Base-by-base conservation (phyloP, 2,113 vertebrate species). In the Apus apus region DNA sequence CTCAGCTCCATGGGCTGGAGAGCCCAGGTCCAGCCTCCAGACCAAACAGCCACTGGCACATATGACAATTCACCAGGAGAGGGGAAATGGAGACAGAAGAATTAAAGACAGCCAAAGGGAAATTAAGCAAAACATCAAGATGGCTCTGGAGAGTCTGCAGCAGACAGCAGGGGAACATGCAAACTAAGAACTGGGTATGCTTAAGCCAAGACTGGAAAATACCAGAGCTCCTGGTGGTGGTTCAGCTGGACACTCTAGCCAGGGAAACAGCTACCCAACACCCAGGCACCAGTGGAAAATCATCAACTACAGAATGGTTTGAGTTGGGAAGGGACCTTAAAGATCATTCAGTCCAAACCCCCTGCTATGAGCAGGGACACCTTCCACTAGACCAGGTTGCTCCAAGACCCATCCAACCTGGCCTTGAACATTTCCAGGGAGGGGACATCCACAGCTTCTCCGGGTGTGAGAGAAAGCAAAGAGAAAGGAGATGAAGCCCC, bases 51-150 rank as follows among this genome's bases (percentile, higher is more conserved):
- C 61, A 30, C 62, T 95, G 90, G 50, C 74, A 91, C 30, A 46
- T 1, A 0, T 1, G 0, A 17, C 7, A 65, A 65, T 60, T 85
- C 40, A 15, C n/a, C 27, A 4, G 29, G 29, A 54, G 15, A 0
- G 0, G 14, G 10, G 71, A 54, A 45, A 38, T 2, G 6, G 56
- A 92, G 48, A 43, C 0, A 0, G 6, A 70, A 50, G 71, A 95
- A 72, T 72, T 82, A 67, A 67, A 85, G 64, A 62, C 6, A 0
- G 71, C 19, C 8, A 1, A 76, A 90, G 22, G 38, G 66, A 90
- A 94, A 74, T 46, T 27, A 66, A 93, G 72, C 26, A 95, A 79
- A 92, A 54, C n/a, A 51, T 50, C 0, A 0, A 62, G 74, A 85
- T 82, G 30, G 13, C 90, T 83, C 78, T 79, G 58, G 79, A 88